Conservation (phyloP, 2,113 vertebrate genomes). For the Grammomys dolichurus region DNA sequence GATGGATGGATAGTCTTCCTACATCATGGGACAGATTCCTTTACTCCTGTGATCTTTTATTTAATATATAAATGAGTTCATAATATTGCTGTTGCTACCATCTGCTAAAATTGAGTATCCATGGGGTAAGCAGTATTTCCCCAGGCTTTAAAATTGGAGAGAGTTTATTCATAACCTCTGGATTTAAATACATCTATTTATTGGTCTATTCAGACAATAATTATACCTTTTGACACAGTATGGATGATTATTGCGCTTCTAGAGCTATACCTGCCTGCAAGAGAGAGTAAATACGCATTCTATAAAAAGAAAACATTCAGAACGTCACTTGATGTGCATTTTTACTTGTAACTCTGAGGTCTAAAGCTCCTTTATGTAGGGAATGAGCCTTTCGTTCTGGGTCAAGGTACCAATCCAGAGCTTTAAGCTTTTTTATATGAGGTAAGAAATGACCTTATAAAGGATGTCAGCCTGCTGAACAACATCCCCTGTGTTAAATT, state of each 20-base stretch:
- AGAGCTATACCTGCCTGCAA: background rate
- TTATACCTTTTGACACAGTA: background rate
- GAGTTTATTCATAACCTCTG: background rate
- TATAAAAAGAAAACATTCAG: slow-evolving; percentile 40
- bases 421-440: background rate
- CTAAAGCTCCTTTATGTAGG: background rate
- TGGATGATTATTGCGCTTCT: background rate
- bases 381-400: slow-evolving; percentile 9
- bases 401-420: background rate
- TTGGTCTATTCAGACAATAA: background rate
- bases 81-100: background rate
- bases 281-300: slow-evolving; percentile 15
- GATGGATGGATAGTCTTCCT: background rate
- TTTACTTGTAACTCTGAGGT: background rate
- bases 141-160: background rate
- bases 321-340: background rate
- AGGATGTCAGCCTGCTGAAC: background rate
- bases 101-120: background rate
- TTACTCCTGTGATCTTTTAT: background rate
- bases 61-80: background rate
- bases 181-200: background rate
- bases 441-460: background rate
- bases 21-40: background rate
- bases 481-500: background rate
- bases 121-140: background rate